Evolutionary conservation across 2,797 vertebrate species (phyloP), one percentile per base, ranked within the genome.

Genomic region (Malacoctenus gilli): DNA sequence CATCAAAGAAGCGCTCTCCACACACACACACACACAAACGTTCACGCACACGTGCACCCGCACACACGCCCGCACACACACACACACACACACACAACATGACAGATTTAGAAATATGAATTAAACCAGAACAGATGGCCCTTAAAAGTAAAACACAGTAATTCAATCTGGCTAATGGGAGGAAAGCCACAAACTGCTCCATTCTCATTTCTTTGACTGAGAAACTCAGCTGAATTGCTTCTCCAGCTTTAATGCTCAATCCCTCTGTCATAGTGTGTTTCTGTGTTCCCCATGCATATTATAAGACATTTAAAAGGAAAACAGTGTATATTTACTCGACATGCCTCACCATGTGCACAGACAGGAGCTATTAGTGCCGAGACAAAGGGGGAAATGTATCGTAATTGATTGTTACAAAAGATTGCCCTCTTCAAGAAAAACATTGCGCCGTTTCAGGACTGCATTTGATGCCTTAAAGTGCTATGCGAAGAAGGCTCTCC

Each of bases 351-450:
- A 76, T 79, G 72, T 61, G 76, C 73, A 58, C 71, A 88, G 79
- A 81, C 77, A 86, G 74, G 72, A 80, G 85, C 86, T 84, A 88
- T 89, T 90, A 89, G 80, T 73, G 84, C 81, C 70, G 73, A 85
- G 82, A 89, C 80, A 87, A 83, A 85, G 84, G 69, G 72, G 83
- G 71, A 84, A 85, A 85, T 88, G 83, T 77, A 87, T 87, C 85
- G 84, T 90, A 91, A 92, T 89, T 89, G 87, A 91, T 90, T 91
- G 88, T 89, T 92, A 86, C 86, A 83, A 87, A 90, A 91, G 86
- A 90, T 91, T 87, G 79, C 78, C 78, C 84, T 85, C 79, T 73
- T 84, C 68, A 56, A 79, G 80, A 88, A 82, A 84, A 82, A 85
- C 80, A 85, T 78, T 57, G 61, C 75, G 79, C 84, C 68, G 78